Conservation (phyloP, 1,140 invertebrate species). For the Rhopalosiphum maidis region DNA sequence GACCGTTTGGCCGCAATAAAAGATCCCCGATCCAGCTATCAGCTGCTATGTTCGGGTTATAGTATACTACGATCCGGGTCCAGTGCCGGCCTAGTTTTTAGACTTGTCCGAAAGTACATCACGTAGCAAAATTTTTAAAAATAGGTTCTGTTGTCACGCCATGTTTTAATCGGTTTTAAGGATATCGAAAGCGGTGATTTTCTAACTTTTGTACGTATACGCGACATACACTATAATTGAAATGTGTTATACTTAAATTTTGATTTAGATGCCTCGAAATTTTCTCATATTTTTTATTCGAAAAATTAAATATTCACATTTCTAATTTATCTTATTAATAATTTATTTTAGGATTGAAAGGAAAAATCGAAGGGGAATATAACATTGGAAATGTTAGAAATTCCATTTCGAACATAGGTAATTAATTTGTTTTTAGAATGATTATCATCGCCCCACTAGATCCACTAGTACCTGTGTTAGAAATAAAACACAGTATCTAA, state of each 20-base stretch:
- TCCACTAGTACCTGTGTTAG: too few species aligned
- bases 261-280: too few species aligned
- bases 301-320: too few species aligned
- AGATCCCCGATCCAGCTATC: background rate
- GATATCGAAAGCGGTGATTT: background rate
- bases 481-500: too few species aligned
- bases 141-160: background rate
- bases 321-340: background rate
- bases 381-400: background rate
- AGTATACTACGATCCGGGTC: background rate
- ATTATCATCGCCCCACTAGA: too few species aligned
- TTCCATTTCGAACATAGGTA: background rate
- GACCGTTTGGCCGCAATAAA: background rate
- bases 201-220: background rate
- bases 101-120: background rate
- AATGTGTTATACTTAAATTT: too few species aligned
- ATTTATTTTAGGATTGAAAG: background rate
- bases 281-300: too few species aligned
- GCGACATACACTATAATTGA: too few species aligned
- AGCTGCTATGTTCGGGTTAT: background rate
- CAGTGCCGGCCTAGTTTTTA: background rate
- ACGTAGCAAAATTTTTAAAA: background rate
- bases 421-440: too few species aligned
- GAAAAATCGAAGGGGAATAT: too few species aligned
- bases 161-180: background rate